A percentile compares a stretch with the other conserved stretches of the same genome.
These are phyloP conservation scores for Trachemys scripta DNA, from an alignment of 2,113 vertebrate species.

Conservation along the genomic window DNA sequence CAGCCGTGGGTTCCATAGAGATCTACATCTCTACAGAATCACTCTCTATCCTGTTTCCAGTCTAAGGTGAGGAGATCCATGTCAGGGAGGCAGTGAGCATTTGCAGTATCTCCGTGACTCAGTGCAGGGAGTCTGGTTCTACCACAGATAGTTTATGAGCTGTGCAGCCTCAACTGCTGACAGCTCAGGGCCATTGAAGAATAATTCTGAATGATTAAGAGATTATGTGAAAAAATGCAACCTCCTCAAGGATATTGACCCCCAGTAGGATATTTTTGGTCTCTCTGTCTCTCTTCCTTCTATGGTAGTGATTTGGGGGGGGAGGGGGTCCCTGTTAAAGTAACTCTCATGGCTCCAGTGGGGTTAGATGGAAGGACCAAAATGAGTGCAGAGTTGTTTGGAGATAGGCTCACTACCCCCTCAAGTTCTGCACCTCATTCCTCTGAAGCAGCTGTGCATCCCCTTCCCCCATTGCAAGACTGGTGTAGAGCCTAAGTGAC, in stretches of 20 bases:
- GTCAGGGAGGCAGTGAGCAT: not conserved
- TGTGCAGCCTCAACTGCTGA: not conserved
- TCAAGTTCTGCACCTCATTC: not conserved
- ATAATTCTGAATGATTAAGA: not conserved
- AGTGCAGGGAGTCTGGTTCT: not conserved
- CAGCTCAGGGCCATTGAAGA: not conserved
- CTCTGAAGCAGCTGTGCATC: not conserved
- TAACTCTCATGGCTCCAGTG: rapidly evolving
- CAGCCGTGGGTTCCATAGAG: not conserved
- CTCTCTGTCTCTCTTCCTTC: not conserved
- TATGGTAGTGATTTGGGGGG: not conserved
- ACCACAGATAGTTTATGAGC: rapidly evolving
- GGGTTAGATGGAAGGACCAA: not conserved
- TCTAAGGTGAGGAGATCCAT: rapidly evolving
- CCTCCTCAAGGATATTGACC: not conserved
- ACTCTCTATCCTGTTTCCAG: not conserved
- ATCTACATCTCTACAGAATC: not conserved
- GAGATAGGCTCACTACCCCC: not conserved
- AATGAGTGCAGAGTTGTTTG: not conserved
- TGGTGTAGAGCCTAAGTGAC: not conserved
- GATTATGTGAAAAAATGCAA: not conserved
- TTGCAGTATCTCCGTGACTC: not conserved
- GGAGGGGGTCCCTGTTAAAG: not conserved
- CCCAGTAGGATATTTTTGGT: not conserved
- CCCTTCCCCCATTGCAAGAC: not conserved